phyloP scores from a whole-genome alignment of 2,888 invertebrate genomes.

The Dicycla oo region DNA sequence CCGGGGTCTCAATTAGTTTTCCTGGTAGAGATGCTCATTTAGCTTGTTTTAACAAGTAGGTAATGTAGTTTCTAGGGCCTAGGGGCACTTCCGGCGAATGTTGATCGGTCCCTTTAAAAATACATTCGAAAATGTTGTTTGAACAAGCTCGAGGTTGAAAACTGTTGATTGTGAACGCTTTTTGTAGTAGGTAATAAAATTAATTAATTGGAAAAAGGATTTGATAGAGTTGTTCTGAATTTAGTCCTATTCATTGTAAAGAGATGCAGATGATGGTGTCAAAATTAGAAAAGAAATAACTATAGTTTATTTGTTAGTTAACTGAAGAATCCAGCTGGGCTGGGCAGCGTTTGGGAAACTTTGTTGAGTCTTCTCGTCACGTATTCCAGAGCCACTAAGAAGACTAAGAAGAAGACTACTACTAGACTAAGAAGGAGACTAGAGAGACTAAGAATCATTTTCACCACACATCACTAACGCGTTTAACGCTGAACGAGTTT shows the following conservation, averaged over 20 bases:
- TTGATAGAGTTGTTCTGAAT: background rate
- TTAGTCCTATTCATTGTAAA: background rate
- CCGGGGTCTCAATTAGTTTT: constrained; percentile 60
- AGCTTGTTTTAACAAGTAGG: constrained; percentile 61
- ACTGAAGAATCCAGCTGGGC: no score
- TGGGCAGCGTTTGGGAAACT: no score
- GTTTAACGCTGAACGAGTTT: no score
- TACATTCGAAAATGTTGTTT: constrained; percentile 25
- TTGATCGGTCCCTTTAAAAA: constrained; percentile 48
- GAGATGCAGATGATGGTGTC: background rate
- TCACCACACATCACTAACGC: no score
- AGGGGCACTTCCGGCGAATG: constrained; percentile 16
- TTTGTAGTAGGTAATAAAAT: background rate
- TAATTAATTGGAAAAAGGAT: background rate
- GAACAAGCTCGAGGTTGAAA: background rate
- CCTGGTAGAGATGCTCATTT: constrained; percentile 56
- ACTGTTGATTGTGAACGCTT: background rate
- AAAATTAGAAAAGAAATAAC: background rate
- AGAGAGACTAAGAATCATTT: no score
- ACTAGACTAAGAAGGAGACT: no score
- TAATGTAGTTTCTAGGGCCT: constrained; percentile 51
- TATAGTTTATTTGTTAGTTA: background rate
- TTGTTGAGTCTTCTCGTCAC: no score
- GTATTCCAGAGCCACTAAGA: no score
- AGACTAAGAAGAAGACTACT: no score